A percentile compares a stretch with the other conserved stretches of the same genome.
These are phyloP conservation scores for Mixornis gularis DNA, from an alignment of 2,113 vertebrate species.

Conservation along the genomic window DNA sequence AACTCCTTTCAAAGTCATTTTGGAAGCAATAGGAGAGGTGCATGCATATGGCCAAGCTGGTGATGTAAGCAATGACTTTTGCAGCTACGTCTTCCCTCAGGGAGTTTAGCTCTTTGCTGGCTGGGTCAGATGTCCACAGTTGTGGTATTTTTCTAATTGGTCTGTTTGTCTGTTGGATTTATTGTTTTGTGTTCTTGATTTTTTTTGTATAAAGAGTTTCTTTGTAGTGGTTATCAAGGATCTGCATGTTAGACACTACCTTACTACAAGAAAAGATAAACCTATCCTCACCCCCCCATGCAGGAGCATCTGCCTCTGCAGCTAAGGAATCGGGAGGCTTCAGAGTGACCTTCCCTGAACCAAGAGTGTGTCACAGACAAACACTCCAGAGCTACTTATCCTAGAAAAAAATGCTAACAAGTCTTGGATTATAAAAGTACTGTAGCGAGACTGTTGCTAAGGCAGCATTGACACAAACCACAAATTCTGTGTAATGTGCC, in stretches of 20 bases:
- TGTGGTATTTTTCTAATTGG: neutral
- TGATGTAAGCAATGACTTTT: neutral
- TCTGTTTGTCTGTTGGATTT: neutral
- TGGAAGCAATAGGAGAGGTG: neutral
- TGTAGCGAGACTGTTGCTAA: neutral
- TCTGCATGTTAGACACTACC: rapidly evolving
- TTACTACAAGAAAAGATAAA: neutral
- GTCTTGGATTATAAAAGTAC: neutral
- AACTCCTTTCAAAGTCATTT: neutral
- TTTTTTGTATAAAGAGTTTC: neutral
- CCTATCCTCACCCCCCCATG: too few relatives aligned
- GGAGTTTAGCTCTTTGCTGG: neutral
- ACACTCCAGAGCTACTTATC: neutral
- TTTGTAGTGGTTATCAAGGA: neutral
- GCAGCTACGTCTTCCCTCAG: neutral
- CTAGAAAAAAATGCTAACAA: neutral
- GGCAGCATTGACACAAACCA: neutral
- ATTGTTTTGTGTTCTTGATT: neutral
- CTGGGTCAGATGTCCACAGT: rapidly evolving
- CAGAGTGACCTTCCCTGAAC: neutral
- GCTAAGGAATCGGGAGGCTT: neutral
- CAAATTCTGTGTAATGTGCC: neutral
- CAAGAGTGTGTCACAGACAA: neutral
- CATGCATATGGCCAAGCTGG: neutral
- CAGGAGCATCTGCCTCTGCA: neutral